Evolutionary conservation across 2,888 invertebrate genomes (phyloP).

Genomic region (Diarsia rubi): DNA sequence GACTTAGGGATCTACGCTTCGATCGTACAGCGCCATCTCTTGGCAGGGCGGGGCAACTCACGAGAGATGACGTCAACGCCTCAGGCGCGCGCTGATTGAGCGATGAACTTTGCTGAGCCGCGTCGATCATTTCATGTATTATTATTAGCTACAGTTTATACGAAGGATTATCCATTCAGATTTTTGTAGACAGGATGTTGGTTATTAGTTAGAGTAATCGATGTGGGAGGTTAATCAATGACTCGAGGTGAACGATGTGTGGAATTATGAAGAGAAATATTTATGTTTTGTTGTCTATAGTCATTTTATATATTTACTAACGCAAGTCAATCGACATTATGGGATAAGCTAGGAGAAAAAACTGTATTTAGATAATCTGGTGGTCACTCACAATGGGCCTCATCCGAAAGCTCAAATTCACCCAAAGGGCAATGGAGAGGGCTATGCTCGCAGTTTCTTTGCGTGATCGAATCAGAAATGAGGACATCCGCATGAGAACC

Average conservation of each 20-base stretch:
- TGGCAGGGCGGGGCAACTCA: conserved; percentile 85
- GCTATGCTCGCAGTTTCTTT: too few relatives aligned
- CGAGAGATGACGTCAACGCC: conserved; percentile 86
- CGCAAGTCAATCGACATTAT: neutral
- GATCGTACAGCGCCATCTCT: conserved; percentile 87
- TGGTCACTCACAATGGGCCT: too few relatives aligned
- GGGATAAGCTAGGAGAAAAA: neutral
- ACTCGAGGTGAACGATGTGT: conserved; percentile 27
- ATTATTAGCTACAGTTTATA: conserved; percentile 79
- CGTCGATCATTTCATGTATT: conserved; percentile 86
- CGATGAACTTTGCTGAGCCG: conserved; percentile 85
- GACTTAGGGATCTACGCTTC: conserved; percentile 60
- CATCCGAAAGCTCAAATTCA: too few relatives aligned
- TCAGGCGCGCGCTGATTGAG: conserved; percentile 84
- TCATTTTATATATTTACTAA: neutral
- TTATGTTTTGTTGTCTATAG: conserved; percentile 2
- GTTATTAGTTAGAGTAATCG: conserved; percentile 50
- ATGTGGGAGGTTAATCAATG: conserved; percentile 56
- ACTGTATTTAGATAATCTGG: neutral
- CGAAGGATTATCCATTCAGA: conserved; percentile 87
- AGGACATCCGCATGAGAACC: too few relatives aligned
- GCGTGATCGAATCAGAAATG: too few relatives aligned
- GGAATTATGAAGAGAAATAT: conserved; percentile 45
- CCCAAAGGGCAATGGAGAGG: too few relatives aligned
- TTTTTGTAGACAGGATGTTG: conserved; percentile 80